Conservation (phyloP, 1,140 invertebrate genomes). For the Berghia stephanieae region DNA sequence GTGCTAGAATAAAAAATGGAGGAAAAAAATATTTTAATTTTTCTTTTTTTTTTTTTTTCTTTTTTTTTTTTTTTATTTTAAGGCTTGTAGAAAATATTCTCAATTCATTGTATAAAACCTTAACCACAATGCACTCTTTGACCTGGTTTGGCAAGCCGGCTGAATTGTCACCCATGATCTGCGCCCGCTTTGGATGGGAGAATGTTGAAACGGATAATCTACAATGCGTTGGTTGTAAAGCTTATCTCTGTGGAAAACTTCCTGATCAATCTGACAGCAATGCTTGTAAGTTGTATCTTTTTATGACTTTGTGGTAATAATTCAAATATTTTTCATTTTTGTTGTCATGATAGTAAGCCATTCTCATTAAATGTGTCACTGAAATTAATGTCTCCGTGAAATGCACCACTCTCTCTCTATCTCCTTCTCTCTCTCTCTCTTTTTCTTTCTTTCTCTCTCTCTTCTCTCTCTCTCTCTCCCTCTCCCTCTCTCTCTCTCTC, state of each 20-base stretch:
- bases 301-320: background rate
- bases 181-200: conserved; percentile 60
- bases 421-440: no score
- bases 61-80: background rate
- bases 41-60: conserved; percentile 17
- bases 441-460: background rate
- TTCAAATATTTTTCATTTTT: background rate
- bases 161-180: conserved; percentile 50
- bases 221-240: conserved; percentile 52
- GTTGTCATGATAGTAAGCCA: background rate
- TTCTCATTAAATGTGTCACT: no score
- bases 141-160: conserved; percentile 60
- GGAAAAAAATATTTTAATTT: background rate
- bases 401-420: no score
- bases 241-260: conserved; percentile 46
- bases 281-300: conserved; percentile 41
- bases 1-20: background rate
- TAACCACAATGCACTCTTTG: conserved; percentile 35
- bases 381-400: no score
- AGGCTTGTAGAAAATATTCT: no score
- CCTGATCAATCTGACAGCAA: conserved; percentile 33
- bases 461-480: background rate
- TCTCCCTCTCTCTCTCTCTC: background rate
- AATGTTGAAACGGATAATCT: conserved; percentile 56
- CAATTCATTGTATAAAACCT: no score